These are phyloP conservation scores for Apocheima hispidaria DNA, from an alignment of 2,888 invertebrate species.

Conservation along the genomic window DNA sequence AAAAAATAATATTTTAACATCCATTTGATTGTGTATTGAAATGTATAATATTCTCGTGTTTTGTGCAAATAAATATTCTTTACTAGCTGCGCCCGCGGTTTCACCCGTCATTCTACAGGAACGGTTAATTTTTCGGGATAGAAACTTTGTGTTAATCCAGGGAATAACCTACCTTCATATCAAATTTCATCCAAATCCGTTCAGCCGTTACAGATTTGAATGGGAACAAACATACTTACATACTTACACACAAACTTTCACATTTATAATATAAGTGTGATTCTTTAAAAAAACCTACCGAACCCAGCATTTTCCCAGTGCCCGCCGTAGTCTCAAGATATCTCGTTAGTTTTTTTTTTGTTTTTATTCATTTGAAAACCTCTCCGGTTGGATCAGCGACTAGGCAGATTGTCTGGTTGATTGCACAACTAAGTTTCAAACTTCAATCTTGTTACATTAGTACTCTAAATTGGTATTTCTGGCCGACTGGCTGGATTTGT, in stretches of 20 bases:
- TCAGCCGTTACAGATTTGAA: too few species aligned
- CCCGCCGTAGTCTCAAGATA: constrained; percentile 45
- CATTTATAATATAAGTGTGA: too few species aligned
- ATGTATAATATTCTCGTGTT: not conserved
- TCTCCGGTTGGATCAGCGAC: constrained; percentile 51
- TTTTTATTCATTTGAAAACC: constrained; percentile 54
- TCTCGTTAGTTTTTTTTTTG: constrained; percentile 52
- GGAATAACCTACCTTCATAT: too few species aligned
- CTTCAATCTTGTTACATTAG: constrained; percentile 55
- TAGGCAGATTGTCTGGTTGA: constrained; percentile 56
- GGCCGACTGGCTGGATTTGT: constrained; percentile 16
- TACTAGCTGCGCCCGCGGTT: too few species aligned
- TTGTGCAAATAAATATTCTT: too few species aligned
- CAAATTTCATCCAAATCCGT: too few species aligned
- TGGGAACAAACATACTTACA: not conserved
- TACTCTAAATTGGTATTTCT: constrained; percentile 37
- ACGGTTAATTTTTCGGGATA: too few species aligned
- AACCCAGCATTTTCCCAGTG: constrained; percentile 41
- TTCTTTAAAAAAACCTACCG: constrained; percentile 28
- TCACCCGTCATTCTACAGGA: too few species aligned
- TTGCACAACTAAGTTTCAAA: constrained; percentile 57
- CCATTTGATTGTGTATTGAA: too few species aligned
- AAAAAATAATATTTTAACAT: too few species aligned
- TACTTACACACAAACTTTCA: not conserved
- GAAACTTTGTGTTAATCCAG: too few species aligned